phyloP scores from a whole-genome alignment of 2,888 invertebrate species.

The Cantharis rufa region DNA sequence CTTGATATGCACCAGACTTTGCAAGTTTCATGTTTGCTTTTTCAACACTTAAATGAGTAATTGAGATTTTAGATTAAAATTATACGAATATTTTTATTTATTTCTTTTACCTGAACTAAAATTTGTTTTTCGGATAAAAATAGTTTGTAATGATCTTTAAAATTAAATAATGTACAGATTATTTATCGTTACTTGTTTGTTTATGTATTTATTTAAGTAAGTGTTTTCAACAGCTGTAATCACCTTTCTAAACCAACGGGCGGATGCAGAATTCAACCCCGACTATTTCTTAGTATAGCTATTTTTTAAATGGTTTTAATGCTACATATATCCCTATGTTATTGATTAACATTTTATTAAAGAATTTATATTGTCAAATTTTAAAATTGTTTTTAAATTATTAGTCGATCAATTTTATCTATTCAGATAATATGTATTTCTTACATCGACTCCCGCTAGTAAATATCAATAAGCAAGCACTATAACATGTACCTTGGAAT shows the following conservation, averaged over 20 bases:
- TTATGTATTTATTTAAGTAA: no score
- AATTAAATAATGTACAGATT: no score
- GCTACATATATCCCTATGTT: no score
- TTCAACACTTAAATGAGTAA: neutral
- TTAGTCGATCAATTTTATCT: neutral
- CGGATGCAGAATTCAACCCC: neutral
- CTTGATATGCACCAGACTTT: slow-evolving; percentile 9
- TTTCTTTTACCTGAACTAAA: neutral
- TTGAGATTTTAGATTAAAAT: neutral
- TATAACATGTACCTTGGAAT: neutral
- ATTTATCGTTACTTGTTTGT: no score
- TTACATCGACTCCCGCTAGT: neutral
- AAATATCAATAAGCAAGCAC: neutral
- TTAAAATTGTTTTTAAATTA: neutral
- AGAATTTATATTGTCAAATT: neutral
- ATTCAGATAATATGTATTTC: neutral
- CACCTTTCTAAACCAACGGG: neutral
- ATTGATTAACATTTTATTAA: no score
- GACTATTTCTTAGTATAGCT: no score
- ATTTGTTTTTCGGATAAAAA: neutral
- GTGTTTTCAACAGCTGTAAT: no score
- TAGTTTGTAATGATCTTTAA: neutral
- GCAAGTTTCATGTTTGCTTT: slow-evolving; percentile 1
- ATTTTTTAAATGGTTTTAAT: no score
- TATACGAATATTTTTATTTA: neutral